Conservation (phyloP, 1,140 invertebrate species). For the Archegozetes longisetosus region DNA sequence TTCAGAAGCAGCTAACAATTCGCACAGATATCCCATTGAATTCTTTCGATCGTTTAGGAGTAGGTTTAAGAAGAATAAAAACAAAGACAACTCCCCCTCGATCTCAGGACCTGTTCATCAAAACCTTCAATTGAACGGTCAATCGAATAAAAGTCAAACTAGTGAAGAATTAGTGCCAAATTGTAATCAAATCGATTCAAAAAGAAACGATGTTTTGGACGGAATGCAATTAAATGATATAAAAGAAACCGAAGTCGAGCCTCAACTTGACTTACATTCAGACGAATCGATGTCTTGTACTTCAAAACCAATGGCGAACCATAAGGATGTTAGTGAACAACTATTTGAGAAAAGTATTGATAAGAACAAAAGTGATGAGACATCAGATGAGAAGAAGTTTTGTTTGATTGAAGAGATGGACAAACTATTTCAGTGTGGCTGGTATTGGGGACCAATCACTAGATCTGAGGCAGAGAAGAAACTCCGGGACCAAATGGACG, state of each 20-base stretch:
- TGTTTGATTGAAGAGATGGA: not conserved
- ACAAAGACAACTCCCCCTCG: not conserved
- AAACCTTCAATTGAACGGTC: not conserved
- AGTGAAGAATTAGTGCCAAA: not conserved
- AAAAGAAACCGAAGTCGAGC: not conserved
- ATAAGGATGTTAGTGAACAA: too few species aligned
- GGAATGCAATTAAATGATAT: not conserved
- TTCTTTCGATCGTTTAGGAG: not conserved
- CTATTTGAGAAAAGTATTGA: not conserved
- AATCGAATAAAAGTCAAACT: not conserved
- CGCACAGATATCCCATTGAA: not conserved
- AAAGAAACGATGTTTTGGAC: not conserved
- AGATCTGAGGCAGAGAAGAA: conserved; percentile 84
- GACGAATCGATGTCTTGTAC: not conserved
- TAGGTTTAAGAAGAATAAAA: not conserved
- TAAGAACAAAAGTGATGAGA: not conserved
- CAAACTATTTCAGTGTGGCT: conserved; percentile 36
- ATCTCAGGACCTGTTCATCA: not conserved
- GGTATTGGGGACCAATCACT: conserved; percentile 95
- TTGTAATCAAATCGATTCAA: not conserved
- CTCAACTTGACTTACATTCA: not conserved
- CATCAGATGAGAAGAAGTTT: not conserved
- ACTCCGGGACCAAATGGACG: conserved; percentile 83
- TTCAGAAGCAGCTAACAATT: not conserved
- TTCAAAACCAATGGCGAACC: not conserved